phyloP scores from a whole-genome alignment of 2,113 vertebrate genomes.

The Puma concolor region DNA sequence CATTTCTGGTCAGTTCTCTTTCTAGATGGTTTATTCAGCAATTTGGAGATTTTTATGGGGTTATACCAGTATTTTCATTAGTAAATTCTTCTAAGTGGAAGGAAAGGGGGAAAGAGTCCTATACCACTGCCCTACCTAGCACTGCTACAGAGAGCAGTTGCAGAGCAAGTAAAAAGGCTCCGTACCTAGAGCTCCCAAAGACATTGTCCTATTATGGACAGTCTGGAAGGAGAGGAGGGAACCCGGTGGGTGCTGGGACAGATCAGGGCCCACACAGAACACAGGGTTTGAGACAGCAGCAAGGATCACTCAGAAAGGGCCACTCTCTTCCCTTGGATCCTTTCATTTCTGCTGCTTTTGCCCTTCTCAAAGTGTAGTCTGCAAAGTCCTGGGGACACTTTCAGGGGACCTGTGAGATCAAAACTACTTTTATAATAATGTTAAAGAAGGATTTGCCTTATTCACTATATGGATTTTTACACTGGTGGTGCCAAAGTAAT shows the following conservation, averaged over 20 bases:
- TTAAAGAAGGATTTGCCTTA: not conserved
- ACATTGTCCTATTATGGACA: fast-evolving
- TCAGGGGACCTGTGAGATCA: not conserved
- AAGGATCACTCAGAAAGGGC: not conserved
- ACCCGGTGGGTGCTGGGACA: no score
- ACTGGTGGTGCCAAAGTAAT: not conserved
- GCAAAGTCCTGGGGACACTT: not conserved
- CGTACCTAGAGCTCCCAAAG: not conserved
- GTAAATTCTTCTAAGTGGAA: not conserved
- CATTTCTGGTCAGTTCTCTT: slow-evolving; percentile 32
- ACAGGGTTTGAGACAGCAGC: not conserved
- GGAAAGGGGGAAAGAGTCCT: not conserved
- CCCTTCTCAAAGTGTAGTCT: not conserved
- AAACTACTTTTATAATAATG: not conserved
- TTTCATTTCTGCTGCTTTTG: not conserved
- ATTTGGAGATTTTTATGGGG: not conserved
- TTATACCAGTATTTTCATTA: not conserved
- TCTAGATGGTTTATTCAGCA: slow-evolving; percentile 52
- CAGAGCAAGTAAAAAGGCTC: not conserved
- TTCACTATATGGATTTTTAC: not conserved
- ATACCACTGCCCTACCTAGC: not conserved
- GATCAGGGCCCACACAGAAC: not conserved
- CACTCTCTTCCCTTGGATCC: not conserved
- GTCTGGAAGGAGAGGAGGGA: not conserved
- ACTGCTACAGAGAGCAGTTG: not conserved